Percentiles rank a stretch among this genome's conserved stretches.
These are phyloP conservation scores for Coelogynopora nodosa DNA, from an alignment of 2,888 invertebrate species.

Conservation along the genomic window DNA sequence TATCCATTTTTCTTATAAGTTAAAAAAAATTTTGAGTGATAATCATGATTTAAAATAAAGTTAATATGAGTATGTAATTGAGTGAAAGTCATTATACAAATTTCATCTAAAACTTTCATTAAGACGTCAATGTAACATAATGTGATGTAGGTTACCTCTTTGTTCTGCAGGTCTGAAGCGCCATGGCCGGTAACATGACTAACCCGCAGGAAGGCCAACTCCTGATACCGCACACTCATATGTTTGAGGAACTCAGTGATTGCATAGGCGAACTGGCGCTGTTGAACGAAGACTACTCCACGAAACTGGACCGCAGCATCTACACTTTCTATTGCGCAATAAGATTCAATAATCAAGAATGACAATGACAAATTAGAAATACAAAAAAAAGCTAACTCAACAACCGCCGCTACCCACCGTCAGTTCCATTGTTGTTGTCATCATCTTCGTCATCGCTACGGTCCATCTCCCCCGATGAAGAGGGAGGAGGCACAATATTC, in stretches of 20 bases:
- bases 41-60: too few relatives aligned
- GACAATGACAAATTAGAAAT: background rate
- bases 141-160: too few relatives aligned
- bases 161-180: background rate
- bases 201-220: background rate
- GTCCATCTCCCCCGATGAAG: background rate
- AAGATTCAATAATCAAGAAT: background rate
- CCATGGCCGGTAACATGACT: slow-evolving; percentile 39
- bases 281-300: slow-evolving; percentile 28
- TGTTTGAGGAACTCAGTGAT: background rate
- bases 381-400: background rate
- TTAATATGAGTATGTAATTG: too few relatives aligned
- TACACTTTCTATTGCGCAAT: background rate
- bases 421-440: background rate
- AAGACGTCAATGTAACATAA: too few relatives aligned
- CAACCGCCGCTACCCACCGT: too few relatives aligned
- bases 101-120: too few relatives aligned
- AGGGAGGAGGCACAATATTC: background rate
- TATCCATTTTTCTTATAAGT: too few relatives aligned
- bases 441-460: background rate
- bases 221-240: background rate
- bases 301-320: too few relatives aligned
- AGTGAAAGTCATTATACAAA: too few relatives aligned
- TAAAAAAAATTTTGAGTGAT: too few relatives aligned
- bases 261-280: slow-evolving; percentile 25